A percentile compares a stretch with the other conserved stretches of the same genome.
Evolutionary conservation across 2,888 invertebrate genomes (phyloP).

Genomic region (Scaptomyza parva): DNA sequence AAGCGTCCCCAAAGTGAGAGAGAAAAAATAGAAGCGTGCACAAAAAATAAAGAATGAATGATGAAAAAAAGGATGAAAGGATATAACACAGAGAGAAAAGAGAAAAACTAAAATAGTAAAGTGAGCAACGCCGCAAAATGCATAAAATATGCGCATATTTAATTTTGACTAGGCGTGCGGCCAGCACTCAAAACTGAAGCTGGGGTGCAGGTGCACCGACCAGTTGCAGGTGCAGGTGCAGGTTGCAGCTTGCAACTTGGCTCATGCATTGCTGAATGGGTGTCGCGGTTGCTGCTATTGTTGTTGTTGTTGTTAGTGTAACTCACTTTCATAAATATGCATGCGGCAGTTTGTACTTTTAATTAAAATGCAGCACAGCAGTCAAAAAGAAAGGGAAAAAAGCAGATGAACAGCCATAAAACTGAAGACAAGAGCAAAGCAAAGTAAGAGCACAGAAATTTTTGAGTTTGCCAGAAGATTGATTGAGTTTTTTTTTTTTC

Average conservation of each 20-base stretch:
- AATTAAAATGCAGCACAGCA: conserved; percentile 74
- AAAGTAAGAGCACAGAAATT: conserved; percentile 46
- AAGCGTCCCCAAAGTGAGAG: conserved; percentile 43
- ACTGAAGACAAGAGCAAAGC: conserved; percentile 24
- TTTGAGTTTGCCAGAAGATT: conserved; percentile 62
- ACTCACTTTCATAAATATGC: conserved; percentile 75
- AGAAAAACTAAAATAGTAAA: conserved; percentile 46
- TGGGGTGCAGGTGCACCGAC: conserved; percentile 5
- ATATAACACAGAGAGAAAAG: neutral
- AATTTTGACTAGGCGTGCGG: conserved; percentile 77
- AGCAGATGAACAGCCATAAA: conserved; percentile 13
- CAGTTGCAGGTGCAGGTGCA: conserved; percentile 23
- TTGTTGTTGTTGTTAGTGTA: conserved; percentile 23
- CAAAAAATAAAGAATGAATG: conserved; percentile 18
- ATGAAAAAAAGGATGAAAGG: neutral
- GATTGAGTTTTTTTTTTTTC: conserved; percentile 61
- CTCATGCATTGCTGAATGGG: conserved; percentile 27
- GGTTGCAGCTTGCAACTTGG: conserved; percentile 23
- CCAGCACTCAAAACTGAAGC: conserved; percentile 49
- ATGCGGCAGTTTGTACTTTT: conserved; percentile 72
- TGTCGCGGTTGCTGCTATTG: conserved; percentile 18
- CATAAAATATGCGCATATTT: conserved; percentile 80
- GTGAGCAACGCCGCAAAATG: conserved; percentile 72
- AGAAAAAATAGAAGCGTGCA: conserved; percentile 18
- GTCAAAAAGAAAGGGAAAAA: conserved; percentile 23